These are phyloP conservation scores for Lepus oiostolus DNA, from an alignment of 2,797 vertebrate species.

Conservation along the genomic window DNA sequence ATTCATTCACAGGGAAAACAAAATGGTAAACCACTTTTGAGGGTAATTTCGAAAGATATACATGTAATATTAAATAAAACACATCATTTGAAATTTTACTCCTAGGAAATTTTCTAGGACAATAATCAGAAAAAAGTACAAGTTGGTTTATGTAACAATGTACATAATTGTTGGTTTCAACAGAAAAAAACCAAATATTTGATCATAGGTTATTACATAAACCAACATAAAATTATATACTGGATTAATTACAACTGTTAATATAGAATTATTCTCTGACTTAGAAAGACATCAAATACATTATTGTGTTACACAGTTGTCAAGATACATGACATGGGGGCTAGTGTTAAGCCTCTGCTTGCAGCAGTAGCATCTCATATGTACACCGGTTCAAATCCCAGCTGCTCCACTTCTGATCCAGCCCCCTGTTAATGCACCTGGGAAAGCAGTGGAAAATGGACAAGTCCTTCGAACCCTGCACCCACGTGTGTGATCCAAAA, in stretches of 20 bases:
- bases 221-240: not conserved
- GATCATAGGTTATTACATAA: not conserved
- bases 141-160: not conserved
- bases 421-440: too few relatives aligned
- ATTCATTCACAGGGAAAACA: not conserved
- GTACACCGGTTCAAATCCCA: too few relatives aligned
- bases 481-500: too few relatives aligned
- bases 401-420: too few relatives aligned
- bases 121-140: not conserved
- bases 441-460: too few relatives aligned
- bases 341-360: too few relatives aligned
- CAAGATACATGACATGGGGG: not conserved
- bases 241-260: not conserved
- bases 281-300: not conserved
- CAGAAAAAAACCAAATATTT: not conserved
- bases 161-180: not conserved
- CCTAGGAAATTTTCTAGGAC: not conserved
- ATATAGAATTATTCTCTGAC: not conserved
- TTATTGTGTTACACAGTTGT: not conserved
- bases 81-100: not conserved
- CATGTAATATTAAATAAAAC: not conserved
- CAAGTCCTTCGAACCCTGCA: too few relatives aligned
- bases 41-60: not conserved
- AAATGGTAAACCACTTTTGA: not conserved
- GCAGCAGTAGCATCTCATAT: too few relatives aligned